Conservation (phyloP, 2,888 invertebrate genomes). For the Tetragnatha montana region DNA sequence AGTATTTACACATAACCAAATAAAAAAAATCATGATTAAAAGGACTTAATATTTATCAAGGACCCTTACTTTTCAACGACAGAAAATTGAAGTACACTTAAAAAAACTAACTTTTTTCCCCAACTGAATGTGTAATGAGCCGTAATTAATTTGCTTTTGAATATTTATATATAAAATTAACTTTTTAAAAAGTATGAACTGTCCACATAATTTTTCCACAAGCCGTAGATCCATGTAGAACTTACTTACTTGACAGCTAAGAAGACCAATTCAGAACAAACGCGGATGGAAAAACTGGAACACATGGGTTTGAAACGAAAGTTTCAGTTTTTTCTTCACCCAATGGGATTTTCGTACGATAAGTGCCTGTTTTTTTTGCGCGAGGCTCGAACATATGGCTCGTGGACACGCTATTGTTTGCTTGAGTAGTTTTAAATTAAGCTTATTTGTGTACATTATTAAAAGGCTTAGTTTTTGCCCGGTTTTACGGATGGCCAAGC, state of each 20-base stretch:
- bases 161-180: not conserved
- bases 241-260: not conserved
- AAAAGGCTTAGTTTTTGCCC: not conserved
- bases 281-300: not conserved
- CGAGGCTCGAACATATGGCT: slow-evolving; percentile 8
- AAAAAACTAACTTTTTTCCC: not conserved
- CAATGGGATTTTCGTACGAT: not conserved
- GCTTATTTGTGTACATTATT: slow-evolving; percentile 15
- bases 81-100: not conserved
- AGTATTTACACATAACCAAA: not conserved
- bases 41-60: not conserved
- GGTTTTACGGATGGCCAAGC: not conserved
- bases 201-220: not conserved
- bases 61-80: not conserved
- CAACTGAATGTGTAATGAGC: not conserved
- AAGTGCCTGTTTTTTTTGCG: slow-evolving; percentile 8
- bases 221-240: not conserved
- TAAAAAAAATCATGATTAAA: not conserved
- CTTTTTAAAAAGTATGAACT: not conserved
- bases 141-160: not conserved
- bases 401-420: slow-evolving; percentile 12
- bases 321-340: not conserved
- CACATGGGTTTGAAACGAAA: not conserved
- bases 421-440: slow-evolving; percentile 42
- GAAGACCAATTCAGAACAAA: not conserved